phyloP scores from a whole-genome alignment of 2,797 vertebrate genomes.

The Eutrigla gurnardus region DNA sequence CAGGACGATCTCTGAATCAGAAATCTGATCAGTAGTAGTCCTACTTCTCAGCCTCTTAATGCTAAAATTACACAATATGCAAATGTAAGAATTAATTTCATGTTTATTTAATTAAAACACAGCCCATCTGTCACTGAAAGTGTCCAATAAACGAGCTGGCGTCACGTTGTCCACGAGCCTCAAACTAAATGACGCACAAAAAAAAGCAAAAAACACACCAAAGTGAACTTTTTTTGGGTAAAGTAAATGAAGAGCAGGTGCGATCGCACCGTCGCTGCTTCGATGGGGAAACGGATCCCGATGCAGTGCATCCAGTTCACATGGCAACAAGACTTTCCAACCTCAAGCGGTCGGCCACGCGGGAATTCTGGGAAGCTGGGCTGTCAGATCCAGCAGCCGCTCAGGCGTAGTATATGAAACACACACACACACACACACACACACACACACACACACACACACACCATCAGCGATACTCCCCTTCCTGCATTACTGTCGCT shows the following conservation, averaged over 20 bases:
- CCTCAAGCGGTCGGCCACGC: conserved; percentile 64
- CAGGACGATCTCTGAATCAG: conserved; percentile 29
- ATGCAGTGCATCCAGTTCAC: conserved; percentile 65
- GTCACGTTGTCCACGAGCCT: conserved; percentile 1
- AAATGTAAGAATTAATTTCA: conserved; percentile 38
- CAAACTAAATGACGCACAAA: conserved; percentile 12
- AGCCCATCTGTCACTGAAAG: conserved; percentile 59
- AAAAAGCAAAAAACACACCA: not conserved
- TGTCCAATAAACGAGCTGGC: conserved; percentile 35
- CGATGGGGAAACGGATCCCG: conserved; percentile 28
- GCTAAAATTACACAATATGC: conserved; percentile 43
- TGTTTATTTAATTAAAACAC: conserved; percentile 43
- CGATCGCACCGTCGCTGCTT: conserved; percentile 24
- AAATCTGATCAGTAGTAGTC: conserved; percentile 33
- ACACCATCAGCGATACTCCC: conserved; percentile 26
- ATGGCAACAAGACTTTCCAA: conserved; percentile 77
- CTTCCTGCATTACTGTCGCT: conserved; percentile 54
- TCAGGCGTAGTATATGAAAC: conserved; percentile 67
- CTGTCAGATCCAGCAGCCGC: conserved; percentile 76
- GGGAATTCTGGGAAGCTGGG: conserved; percentile 75
- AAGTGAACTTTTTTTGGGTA: conserved; percentile 24
- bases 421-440: conserved; percentile 31
- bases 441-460: conserved; percentile 27
- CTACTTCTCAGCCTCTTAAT: conserved; percentile 8
- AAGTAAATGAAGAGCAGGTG: conserved; percentile 61